Conservation (phyloP, 2,113 vertebrate genomes). For the Labeo rohita region DNA sequence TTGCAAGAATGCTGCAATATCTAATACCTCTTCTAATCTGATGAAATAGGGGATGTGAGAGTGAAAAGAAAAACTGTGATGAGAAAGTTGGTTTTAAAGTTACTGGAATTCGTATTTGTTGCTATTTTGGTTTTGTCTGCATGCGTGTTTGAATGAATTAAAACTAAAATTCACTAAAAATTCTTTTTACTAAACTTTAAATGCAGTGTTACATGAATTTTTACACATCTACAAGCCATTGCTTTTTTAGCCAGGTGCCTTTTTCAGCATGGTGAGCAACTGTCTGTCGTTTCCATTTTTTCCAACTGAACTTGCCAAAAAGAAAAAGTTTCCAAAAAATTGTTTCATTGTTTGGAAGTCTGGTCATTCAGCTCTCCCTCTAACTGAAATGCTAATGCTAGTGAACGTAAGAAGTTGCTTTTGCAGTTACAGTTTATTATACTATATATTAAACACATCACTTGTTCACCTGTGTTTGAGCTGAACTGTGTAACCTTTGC, state of each 20-base stretch:
- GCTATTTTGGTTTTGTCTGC: background rate
- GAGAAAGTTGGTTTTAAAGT: conserved; percentile 12
- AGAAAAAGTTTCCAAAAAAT: no score
- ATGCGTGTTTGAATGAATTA: background rate
- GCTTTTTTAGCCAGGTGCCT: no score
- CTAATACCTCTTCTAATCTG: conserved; percentile 24
- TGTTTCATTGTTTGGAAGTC: background rate
- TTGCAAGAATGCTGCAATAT: conserved; percentile 33
- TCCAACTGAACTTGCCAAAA: no score
- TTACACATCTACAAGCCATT: no score
- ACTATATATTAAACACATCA: background rate
- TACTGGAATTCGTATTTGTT: background rate
- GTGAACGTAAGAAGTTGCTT: background rate
- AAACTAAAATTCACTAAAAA: no score
- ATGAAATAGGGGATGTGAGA: conserved; percentile 6
- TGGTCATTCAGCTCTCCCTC: background rate
- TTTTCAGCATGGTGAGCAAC: no score
- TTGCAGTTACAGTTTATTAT: background rate
- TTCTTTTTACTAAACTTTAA: no score
- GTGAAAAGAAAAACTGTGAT: background rate
- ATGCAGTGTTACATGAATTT: no score
- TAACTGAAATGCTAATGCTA: background rate
- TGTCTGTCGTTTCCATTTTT: no score
- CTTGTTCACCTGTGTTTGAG: background rate
- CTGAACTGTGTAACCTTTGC: background rate